Evolutionary conservation across 23 tunicate genomes (phyloP).

Genomic region (Trididemnum clinides): DNA sequence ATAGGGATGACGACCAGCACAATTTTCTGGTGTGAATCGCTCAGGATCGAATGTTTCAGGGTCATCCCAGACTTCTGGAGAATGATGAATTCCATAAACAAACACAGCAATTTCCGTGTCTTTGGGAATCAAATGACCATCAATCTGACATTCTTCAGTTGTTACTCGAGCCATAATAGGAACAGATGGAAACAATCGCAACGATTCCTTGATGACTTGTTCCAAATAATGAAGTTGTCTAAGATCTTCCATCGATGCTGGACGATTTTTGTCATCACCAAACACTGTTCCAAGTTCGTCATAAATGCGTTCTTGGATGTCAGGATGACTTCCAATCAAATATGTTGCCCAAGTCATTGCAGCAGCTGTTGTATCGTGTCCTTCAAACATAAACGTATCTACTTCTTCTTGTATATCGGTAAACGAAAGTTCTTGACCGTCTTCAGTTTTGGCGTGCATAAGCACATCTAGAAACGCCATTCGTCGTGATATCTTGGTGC

Average conservation of each 20-base stretch:
- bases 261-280: slow-evolving; percentile 43
- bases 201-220: slow-evolving; percentile 73
- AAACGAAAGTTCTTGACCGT: slow-evolving; percentile 65
- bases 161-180: slow-evolving; percentile 84
- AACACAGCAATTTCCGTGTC: slow-evolving; percentile 67
- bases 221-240: slow-evolving; percentile 81
- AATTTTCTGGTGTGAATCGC: slow-evolving; percentile 53
- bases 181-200: slow-evolving; percentile 90
- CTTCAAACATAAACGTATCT: slow-evolving; percentile 99
- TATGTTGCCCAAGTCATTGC: slow-evolving; percentile 98
- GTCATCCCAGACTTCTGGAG: slow-evolving; percentile 75
- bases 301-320: slow-evolving; percentile 63
- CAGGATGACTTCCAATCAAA: slow-evolving; percentile 69
- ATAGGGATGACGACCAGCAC: slow-evolving; percentile 70
- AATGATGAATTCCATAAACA: slow-evolving; percentile 57
- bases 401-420: slow-evolving; percentile 96
- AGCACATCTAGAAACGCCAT: slow-evolving; percentile 91
- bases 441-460: slow-evolving; percentile 69
- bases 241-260: slow-evolving; percentile 65
- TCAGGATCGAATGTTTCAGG: slow-evolving; percentile 79
- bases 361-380: slow-evolving; percentile 99
- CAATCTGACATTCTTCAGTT: slow-evolving; percentile 66
- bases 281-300: slow-evolving; percentile 81
- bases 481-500: slow-evolving; percentile 4
- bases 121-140: slow-evolving; percentile 65